Evolutionary conservation across 2,797 vertebrate species (phyloP).

Genomic region (Pseudotriccus pelzelni): DNA sequence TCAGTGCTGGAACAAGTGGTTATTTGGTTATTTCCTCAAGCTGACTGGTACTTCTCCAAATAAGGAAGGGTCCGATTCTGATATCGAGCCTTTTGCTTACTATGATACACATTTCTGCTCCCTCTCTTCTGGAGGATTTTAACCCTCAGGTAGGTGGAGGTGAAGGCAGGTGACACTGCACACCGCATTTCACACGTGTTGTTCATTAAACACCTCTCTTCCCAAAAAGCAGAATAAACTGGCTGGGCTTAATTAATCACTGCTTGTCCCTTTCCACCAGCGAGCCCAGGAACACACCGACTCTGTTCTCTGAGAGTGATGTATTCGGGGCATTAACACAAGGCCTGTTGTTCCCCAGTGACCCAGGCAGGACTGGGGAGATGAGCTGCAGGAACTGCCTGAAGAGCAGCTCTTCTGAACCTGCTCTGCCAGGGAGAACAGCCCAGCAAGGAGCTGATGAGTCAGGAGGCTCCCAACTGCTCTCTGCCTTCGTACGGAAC

Average conservation of each 20-base stretch:
- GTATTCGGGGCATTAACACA: background rate
- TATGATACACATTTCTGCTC: background rate
- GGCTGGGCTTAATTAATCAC: background rate
- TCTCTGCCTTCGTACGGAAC: background rate
- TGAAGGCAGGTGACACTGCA: background rate
- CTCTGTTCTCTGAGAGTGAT: background rate
- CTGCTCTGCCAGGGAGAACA: background rate
- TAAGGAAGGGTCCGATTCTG: background rate
- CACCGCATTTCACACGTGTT: accelerated
- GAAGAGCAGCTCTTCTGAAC: background rate
- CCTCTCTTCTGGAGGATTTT: background rate
- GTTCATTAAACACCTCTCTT: background rate
- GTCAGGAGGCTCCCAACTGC: constrained; percentile 1
- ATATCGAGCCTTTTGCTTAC: background rate
- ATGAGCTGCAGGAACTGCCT: background rate
- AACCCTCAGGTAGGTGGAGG: background rate
- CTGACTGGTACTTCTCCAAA: background rate
- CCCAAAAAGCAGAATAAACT: background rate
- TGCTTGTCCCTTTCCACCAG: background rate
- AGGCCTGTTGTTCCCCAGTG: background rate
- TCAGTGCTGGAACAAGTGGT: background rate
- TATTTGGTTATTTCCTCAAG: background rate
- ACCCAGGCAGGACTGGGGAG: background rate
- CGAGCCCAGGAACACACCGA: background rate
- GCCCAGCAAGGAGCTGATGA: constrained; percentile 7